phyloP scores from a whole-genome alignment of 2,113 vertebrate genomes.

The Antigone vipio region DNA sequence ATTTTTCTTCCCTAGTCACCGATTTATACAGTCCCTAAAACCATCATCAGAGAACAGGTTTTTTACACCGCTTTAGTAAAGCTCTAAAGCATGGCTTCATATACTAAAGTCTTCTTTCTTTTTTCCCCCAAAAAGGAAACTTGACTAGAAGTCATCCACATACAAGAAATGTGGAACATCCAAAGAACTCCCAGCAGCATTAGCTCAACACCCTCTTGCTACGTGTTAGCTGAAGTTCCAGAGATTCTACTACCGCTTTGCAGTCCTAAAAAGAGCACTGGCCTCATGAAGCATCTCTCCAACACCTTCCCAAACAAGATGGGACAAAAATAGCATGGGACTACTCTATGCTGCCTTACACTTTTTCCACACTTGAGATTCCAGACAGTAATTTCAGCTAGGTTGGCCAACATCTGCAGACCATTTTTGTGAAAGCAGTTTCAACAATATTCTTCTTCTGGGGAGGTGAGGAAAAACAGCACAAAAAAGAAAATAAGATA shows the following conservation, averaged over 20 bases:
- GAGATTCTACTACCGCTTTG: constrained; percentile 14
- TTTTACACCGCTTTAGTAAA: background rate
- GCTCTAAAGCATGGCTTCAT: background rate
- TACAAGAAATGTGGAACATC: constrained; percentile 14
- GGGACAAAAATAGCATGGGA: constrained; percentile 54
- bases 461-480: background rate
- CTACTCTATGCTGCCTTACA: background rate
- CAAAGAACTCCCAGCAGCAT: constrained; percentile 22
- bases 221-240: constrained; percentile 37
- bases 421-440: background rate
- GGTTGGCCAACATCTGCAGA: background rate
- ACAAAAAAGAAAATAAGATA: background rate
- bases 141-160: background rate
- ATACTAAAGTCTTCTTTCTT: background rate
- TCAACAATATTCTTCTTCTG: background rate
- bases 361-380: constrained; percentile 44
- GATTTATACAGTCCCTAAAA: background rate
- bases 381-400: constrained; percentile 23
- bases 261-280: constrained; percentile 39
- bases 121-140: background rate
- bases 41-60: background rate
- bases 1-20: background rate
- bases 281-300: constrained; percentile 26
- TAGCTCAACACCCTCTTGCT: constrained; percentile 12
- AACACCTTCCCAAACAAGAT: constrained; percentile 55